Evolutionary conservation across 2,797 vertebrate genomes (phyloP), one percentile per base, ranked within the genome.

Genomic region (Coregonus ussuriensis): DNA sequence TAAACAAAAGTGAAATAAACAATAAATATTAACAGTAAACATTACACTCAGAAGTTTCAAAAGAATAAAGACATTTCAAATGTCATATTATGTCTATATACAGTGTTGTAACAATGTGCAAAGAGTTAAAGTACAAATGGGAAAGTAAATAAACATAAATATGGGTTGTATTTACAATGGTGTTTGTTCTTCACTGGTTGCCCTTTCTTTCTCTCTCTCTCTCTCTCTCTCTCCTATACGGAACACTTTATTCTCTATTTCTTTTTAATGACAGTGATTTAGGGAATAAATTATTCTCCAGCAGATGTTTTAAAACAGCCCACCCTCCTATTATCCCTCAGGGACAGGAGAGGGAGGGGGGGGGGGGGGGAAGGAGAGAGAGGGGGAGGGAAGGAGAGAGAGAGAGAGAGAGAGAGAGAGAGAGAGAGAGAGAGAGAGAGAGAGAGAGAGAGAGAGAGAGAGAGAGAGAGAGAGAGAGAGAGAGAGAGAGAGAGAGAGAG

Each of bases 191-290:
- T 1, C 25, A 25, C 25, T 25, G 25, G 25, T 25, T 25, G 25
- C 25, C 25, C 29, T 52, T 33, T 56, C 25, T 25, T 15, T 41
- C 21, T 35, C 35, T 68, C 47, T 29, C 47, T 37, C 76, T 68
- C 68, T 70, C 47, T 74, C 76, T 72, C 52, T 71, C 74, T 84
- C 31, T 71, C 77, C 81, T 78, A 81, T 87, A 82, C 70, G 75
- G 78, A 72, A 71, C 47, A 75, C 81, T 89, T 87, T 81, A 91
- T 92, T 87, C 78, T 82, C 65, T 31, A 77, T 89, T 16, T 82
- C 66, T 33, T 77, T 89, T 83, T 89, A 91, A 92, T 91, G 86
- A 91, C 86, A 91, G 88, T 91, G 87, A 86, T 91, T 91, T 87
- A 82, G 80, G 79, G 79, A 84, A 89, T 90, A 84, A 87, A 92